Evolutionary conservation across 2,888 invertebrate genomes (phyloP).

Genomic region (Mantis religiosa): DNA sequence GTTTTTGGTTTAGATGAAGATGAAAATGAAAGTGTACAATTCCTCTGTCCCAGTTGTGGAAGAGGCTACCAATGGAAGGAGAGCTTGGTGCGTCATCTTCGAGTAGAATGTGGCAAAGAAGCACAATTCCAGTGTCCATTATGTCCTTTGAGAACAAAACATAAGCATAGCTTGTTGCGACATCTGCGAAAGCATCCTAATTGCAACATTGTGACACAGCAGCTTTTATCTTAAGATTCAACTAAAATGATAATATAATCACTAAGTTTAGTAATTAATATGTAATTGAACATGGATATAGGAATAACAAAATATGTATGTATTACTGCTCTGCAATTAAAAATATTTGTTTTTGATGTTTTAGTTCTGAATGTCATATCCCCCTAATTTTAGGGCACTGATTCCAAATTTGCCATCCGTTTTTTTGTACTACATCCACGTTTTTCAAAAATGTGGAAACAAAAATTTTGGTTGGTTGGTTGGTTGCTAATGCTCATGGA

Average conservation of each 20-base stretch:
- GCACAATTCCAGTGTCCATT: slow-evolving; percentile 34
- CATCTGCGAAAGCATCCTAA: slow-evolving; percentile 29
- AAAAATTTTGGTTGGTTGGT: too few species aligned
- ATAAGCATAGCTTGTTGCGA: slow-evolving; percentile 31
- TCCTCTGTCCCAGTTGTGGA: slow-evolving; percentile 22
- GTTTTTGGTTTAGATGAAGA: neutral
- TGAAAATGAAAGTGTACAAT: neutral
- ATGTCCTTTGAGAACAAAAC: slow-evolving; percentile 34
- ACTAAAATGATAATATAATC: neutral
- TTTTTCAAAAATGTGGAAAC: too few species aligned
- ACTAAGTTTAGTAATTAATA: neutral
- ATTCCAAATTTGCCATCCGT: too few species aligned
- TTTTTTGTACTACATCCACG: too few species aligned
- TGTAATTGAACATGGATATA: neutral
- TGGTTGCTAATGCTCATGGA: too few species aligned
- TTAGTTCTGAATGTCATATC: too few species aligned
- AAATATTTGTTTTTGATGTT: too few species aligned
- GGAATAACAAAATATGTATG: neutral
- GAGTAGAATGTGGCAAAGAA: slow-evolving; percentile 38
- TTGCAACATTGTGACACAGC: neutral
- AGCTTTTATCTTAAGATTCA: neutral
- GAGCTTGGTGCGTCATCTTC: slow-evolving; percentile 34
- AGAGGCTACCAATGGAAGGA: slow-evolving; percentile 22
- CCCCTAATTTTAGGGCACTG: too few species aligned
- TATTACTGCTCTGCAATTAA: too few species aligned